phyloP scores from a whole-genome alignment of 2,113 vertebrate species.

The Leptobrachium ailaonicum region DNA sequence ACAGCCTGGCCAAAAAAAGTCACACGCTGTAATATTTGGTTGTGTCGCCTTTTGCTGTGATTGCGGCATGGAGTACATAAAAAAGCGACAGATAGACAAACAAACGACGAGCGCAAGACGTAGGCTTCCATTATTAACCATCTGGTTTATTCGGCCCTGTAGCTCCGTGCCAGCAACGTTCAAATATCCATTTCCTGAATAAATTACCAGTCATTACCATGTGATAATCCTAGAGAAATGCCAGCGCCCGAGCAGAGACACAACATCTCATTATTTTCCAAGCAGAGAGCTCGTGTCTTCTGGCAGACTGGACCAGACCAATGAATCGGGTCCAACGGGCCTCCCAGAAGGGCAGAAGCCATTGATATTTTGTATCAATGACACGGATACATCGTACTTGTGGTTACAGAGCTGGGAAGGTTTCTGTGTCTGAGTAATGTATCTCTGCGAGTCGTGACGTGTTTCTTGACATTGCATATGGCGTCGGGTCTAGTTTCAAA shows the following conservation, averaged over 20 bases:
- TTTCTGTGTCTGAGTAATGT: background rate
- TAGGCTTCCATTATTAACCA: background rate
- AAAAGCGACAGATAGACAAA: background rate
- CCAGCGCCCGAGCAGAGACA: background rate
- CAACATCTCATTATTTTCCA: background rate
- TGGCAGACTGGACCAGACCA: background rate
- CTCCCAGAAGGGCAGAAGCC: too few relatives aligned
- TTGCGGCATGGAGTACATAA: too few relatives aligned
- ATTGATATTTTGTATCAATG: background rate
- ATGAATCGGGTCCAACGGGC: too few relatives aligned
- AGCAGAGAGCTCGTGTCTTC: background rate
- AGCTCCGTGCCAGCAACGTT: background rate
- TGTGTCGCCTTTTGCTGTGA: too few relatives aligned
- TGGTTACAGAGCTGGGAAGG: background rate
- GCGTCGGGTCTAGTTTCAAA: background rate
- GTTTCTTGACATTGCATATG: background rate
- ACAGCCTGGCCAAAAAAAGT: too few relatives aligned
- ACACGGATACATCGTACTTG: background rate
- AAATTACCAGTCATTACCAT: background rate
- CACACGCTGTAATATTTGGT: too few relatives aligned
- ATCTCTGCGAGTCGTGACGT: background rate
- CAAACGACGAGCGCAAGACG: background rate
- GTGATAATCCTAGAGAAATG: constrained; percentile 18
- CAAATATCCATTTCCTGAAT: constrained; percentile 14
- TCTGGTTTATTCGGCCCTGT: constrained; percentile 1